Conservation (phyloP, 2,797 vertebrate species). For the Betta splendens region DNA sequence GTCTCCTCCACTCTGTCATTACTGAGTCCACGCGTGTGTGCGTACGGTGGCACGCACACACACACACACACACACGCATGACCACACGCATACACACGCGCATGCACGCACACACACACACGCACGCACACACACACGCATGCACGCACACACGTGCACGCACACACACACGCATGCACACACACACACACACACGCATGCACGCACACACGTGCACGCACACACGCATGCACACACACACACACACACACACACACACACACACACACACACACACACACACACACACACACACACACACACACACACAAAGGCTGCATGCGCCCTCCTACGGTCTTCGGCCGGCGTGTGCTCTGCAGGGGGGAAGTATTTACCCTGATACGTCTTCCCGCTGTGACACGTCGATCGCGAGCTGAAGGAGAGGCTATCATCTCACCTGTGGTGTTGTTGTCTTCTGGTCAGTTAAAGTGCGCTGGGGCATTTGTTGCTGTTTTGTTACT, state of each 20-base stretch:
- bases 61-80: constrained; percentile 13
- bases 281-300: background rate
- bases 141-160: constrained; percentile 38
- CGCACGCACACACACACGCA: constrained; percentile 12
- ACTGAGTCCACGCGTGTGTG: constrained; percentile 51
- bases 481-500: constrained; percentile 31
- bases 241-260: background rate
- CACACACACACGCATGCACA: constrained; percentile 6
- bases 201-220: constrained; percentile 22
- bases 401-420: constrained; percentile 64
- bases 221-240: no score
- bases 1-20: constrained; percentile 64
- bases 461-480: constrained; percentile 31
- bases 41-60: constrained; percentile 6
- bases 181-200: constrained; percentile 13
- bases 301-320: background rate
- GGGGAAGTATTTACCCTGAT: constrained; percentile 70
- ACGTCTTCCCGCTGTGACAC: constrained; percentile 66
- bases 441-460: constrained; percentile 44
- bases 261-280: constrained; percentile 2
- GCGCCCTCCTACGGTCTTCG: constrained; percentile 34
- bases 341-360: constrained; percentile 33
- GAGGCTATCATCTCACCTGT: constrained; percentile 59
- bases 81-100: constrained; percentile 39
- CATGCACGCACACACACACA: constrained; percentile 14